These are phyloP conservation scores for Bucorvus abyssinicus DNA, from an alignment of 2,797 vertebrate species.

Conservation along the genomic window DNA sequence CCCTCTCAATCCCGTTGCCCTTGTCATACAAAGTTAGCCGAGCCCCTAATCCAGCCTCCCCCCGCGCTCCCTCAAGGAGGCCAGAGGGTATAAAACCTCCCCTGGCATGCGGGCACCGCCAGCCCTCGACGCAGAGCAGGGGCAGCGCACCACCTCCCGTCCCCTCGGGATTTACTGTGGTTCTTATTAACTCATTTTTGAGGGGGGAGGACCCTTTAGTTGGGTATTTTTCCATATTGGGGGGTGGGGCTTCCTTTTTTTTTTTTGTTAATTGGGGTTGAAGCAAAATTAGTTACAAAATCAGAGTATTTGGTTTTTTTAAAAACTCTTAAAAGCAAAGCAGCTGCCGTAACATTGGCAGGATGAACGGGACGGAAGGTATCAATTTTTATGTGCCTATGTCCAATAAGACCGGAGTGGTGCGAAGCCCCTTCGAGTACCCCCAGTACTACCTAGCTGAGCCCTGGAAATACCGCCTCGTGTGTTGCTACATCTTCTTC, in stretches of 20 bases:
- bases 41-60: constrained; percentile 65
- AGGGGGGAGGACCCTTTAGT: not conserved
- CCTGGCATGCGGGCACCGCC: not conserved
- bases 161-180: not conserved
- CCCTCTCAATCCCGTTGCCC: constrained; percentile 73
- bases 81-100: constrained; percentile 73
- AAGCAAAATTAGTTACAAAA: not conserved
- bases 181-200: not conserved
- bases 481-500: constrained; percentile 81
- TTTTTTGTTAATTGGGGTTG: not conserved
- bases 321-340: not conserved
- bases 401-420: constrained; percentile 83
- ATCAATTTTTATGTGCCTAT: constrained; percentile 83
- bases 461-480: constrained; percentile 69
- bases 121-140: not conserved
- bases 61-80: not conserved
- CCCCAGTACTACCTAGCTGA: constrained; percentile 80
- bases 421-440: constrained; percentile 80
- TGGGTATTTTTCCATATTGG: fast-evolving
- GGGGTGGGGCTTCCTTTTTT: not conserved
- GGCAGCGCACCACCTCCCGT: not conserved
- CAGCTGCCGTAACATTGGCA: constrained; percentile 23
- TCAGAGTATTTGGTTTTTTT: not conserved
- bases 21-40: constrained; percentile 69
- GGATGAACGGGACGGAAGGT: constrained; percentile 83